A percentile compares a stretch with the other conserved stretches of the same genome.
These are phyloP conservation scores for Ceriagrion tenellum DNA, from an alignment of 2,888 invertebrate genomes.

Conservation along the genomic window DNA sequence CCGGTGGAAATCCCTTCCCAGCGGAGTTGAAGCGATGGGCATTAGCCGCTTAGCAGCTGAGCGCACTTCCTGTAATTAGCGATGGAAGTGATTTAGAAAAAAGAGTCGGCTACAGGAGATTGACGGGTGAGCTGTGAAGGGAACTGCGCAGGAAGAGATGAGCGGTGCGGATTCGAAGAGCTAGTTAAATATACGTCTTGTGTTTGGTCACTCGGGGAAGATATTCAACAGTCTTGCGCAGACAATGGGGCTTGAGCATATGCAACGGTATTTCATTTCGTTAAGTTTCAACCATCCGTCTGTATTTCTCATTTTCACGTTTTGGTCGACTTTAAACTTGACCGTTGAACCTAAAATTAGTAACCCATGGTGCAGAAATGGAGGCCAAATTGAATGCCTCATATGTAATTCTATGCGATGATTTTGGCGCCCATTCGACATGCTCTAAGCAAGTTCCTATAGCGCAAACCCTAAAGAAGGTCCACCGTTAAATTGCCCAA, in stretches of 20 bases:
- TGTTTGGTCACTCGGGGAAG: neutral
- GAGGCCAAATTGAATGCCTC: too few relatives aligned
- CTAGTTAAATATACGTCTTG: neutral
- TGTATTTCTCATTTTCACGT: neutral
- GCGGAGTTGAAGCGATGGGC: neutral
- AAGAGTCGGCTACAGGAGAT: neutral
- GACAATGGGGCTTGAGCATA: neutral
- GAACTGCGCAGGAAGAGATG: neutral
- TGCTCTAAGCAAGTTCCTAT: too few relatives aligned
- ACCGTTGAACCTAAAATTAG: neutral
- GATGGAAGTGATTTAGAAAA: neutral
- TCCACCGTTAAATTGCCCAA: too few relatives aligned
- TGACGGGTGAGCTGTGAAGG: neutral
- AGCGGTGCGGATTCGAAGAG: neutral
- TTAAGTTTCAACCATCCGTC: neutral
- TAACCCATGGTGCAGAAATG: too few relatives aligned
- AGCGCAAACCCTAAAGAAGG: too few relatives aligned
- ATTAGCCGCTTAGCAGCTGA: neutral
- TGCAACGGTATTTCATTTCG: neutral
- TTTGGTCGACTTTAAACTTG: neutral
- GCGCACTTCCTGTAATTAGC: slow-evolving; percentile 38
- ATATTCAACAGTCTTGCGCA: neutral
- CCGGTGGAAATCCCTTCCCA: neutral
- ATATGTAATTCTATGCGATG: too few relatives aligned
- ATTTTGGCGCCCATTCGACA: too few relatives aligned